Percentiles rank a stretch among this genome's conserved stretches.
Evolutionary conservation across 2,888 invertebrate genomes (phyloP).

Genomic region (Melieria picta): DNA sequence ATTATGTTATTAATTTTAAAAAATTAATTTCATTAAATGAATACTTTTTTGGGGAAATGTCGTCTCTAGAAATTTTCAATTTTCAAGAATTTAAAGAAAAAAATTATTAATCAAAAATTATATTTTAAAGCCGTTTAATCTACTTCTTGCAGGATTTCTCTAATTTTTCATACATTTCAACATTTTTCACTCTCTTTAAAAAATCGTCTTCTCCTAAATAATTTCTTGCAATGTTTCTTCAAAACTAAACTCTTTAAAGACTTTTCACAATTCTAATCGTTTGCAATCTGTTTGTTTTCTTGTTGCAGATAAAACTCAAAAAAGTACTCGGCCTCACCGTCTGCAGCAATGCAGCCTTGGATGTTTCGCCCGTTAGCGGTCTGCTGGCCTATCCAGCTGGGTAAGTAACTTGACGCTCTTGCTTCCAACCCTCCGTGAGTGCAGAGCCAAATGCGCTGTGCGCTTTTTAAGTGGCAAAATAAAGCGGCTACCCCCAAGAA

Average conservation of each 20-base stretch:
- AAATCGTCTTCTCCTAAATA: neutral
- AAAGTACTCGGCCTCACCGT: conserved; percentile 95
- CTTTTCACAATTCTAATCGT: conserved; percentile 16
- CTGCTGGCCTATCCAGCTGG: conserved; percentile 96
- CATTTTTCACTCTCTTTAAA: neutral
- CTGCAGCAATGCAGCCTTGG: conserved; percentile 89
- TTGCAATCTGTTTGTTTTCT: conserved; percentile 42
- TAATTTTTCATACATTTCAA: neutral
- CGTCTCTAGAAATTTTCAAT: no score
- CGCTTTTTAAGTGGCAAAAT: no score
- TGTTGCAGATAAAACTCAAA: conserved; percentile 91
- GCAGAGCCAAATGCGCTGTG: no score
- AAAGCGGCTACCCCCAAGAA: no score
- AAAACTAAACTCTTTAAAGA: neutral
- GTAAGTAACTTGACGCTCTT: conserved; percentile 71
- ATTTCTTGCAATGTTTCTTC: conserved; percentile 12
- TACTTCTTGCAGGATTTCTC: neutral
- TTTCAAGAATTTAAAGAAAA: no score
- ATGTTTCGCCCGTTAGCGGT: conserved; percentile 87
- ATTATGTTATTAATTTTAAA: no score
- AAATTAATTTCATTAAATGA: no score
- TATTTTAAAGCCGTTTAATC: no score
- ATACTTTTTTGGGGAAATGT: no score
- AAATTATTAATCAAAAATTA: no score
- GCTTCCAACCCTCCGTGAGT: no score